These are phyloP conservation scores for Lordiphosa mommai DNA, from an alignment of 1,140 invertebrate genomes.

Conservation along the genomic window DNA sequence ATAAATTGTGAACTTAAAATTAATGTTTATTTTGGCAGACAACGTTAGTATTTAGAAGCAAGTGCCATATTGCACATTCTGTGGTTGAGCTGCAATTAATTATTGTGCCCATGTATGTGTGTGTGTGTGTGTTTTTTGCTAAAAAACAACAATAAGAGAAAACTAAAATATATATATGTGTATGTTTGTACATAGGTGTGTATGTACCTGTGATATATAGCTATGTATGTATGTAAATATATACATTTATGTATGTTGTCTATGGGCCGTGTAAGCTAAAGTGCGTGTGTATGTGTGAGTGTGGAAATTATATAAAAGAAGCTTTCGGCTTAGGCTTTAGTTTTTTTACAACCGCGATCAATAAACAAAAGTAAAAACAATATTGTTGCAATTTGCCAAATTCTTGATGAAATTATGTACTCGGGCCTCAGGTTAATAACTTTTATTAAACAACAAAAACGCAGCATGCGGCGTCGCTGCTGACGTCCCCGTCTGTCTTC, in stretches of 20 bases:
- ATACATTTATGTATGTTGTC: slow-evolving; percentile 37
- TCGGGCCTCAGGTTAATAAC: neutral
- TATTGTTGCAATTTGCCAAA: neutral
- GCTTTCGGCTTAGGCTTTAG: slow-evolving; percentile 41
- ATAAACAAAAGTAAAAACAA: slow-evolving; percentile 12
- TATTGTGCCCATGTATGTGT: slow-evolving; percentile 15
- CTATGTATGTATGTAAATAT: slow-evolving; percentile 27
- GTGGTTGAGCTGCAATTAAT: slow-evolving; percentile 16
- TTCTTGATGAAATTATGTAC: no score
- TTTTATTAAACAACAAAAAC: slow-evolving; percentile 19
- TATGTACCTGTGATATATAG: neutral
- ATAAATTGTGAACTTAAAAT: neutral
- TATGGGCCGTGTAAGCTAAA: slow-evolving; percentile 37
- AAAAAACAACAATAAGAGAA: slow-evolving; percentile 1
- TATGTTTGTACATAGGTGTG: slow-evolving; percentile 37
- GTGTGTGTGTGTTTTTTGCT: slow-evolving; percentile 16
- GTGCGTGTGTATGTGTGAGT: slow-evolving; percentile 41
- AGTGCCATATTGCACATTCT: slow-evolving; percentile 16
- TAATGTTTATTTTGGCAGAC: neutral
- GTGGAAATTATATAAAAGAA: slow-evolving; percentile 72
- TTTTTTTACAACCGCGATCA: slow-evolving; percentile 28
- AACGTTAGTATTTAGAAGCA: slow-evolving; percentile 13
- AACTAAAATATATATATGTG: slow-evolving; percentile 22
- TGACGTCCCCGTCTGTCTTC: slow-evolving; percentile 1
- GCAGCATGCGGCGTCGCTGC: slow-evolving; percentile 37